Base-by-base conservation (phyloP, 2,113 vertebrate genomes). In the Halcyon senegalensis region DNA sequence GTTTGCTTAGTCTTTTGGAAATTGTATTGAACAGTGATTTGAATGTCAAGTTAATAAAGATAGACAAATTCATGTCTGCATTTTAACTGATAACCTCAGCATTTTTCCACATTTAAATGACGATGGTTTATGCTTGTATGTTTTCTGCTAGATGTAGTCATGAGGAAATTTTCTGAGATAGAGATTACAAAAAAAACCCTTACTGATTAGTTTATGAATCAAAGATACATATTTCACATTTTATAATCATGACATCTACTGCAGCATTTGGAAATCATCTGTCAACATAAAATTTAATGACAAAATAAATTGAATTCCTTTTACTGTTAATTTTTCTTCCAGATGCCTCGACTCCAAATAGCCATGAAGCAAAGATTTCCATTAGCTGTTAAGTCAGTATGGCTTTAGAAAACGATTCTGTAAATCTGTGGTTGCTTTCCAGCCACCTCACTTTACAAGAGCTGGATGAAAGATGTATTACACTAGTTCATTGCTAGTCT, bases 271-370 rank as follows among this genome's bases (percentile, higher is more conserved):
- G 10, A 97, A 95, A 92, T 84, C 51, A 92, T 92, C 41, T 82
- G 41, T 70, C 43, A 75, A 73, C 51, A 33, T 84, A 80, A 89
- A 74, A 91, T 13, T 84, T 95, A 91, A 89, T 48, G 67, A 76
- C 33, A 95, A 96, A 94, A 35, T 77, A 94, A 94, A 94, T 35
- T 84, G 8, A 90, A 56, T 70, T 93, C 13, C 23, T 69, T 30
- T 81, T 96, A 77, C 39, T 77, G 35, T 81, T 96, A 95, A 39
- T 92, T 94, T 91, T 97, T 91, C 33, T 96, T 87, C 44, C 69
- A 96, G 51, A 66, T 93, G 20, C 11, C 64, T 53, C 2, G 1
- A 11, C 37, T 92, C 39, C 51, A 83, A 75, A 72, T 16, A 86
- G 39, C 16, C 43, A 84, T 41, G n/a, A 68, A 89, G 50, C 12